These are phyloP conservation scores for Melitaea athalia DNA, from an alignment of 2,888 invertebrate species.

Conservation along the genomic window DNA sequence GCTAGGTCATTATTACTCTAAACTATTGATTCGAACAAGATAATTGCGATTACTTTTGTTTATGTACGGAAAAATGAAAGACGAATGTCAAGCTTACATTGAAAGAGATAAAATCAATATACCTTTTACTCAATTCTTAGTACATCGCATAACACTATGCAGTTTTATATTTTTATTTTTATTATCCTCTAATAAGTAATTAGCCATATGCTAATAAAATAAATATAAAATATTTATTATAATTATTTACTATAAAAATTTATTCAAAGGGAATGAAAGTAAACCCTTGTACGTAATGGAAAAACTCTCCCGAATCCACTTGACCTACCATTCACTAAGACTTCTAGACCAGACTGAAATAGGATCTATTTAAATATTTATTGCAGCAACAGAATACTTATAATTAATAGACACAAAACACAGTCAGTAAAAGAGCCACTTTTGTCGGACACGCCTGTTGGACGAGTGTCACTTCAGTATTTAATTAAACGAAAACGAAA, in stretches of 20 bases:
- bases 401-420: conserved; percentile 65
- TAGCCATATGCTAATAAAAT: neutral
- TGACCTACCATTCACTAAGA: conserved; percentile 32
- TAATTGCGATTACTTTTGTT: conserved; percentile 79
- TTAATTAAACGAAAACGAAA: conserved; percentile 78
- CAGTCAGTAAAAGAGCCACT: conserved; percentile 48
- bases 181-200: neutral
- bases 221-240: neutral
- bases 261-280: neutral
- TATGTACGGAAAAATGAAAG: conserved; percentile 64
- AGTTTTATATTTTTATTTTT: neutral
- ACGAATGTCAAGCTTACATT: conserved; percentile 14
- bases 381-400: conserved; percentile 45
- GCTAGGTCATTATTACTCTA: conserved; percentile 80
- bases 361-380: conserved; percentile 37
- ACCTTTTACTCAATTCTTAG: too few relatives aligned
- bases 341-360: conserved; percentile 33
- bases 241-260: neutral
- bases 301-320: conserved; percentile 33
- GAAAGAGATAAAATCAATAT: conserved; percentile 1
- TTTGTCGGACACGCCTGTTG: conserved; percentile 60
- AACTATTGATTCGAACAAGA: conserved; percentile 80
- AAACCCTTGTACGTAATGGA: conserved; percentile 32
- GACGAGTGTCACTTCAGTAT: conserved; percentile 77
- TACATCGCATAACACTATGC: neutral